Evolutionary conservation across 2,797 vertebrate species (phyloP).

Genomic region (Myotis vivesi): DNA sequence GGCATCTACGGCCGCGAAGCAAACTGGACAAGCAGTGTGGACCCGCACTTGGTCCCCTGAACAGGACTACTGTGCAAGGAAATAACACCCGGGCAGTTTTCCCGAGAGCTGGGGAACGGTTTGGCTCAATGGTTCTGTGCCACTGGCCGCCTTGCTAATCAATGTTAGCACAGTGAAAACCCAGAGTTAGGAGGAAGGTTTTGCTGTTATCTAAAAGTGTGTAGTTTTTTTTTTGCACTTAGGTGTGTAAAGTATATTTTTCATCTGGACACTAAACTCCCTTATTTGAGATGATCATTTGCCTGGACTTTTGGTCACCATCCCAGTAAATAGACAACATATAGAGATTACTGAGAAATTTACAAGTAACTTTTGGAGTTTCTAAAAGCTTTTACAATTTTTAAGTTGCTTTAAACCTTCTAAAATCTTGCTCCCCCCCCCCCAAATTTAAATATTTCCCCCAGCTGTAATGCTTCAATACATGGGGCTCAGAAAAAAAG

Average conservation of each 20-base stretch:
- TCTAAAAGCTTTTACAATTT: neutral
- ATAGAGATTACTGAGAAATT: neutral
- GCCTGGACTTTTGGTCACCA: neutral
- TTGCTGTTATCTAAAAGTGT: neutral
- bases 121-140: neutral
- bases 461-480: neutral
- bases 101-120: neutral
- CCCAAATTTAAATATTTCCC: neutral
- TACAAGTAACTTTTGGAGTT: neutral
- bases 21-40: accelerated
- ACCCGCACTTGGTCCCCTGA: neutral
- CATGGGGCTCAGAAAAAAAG: neutral
- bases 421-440: neutral
- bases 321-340: neutral
- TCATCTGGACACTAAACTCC: neutral
- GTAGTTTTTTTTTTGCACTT: neutral
- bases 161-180: accelerated
- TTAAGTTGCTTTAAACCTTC: neutral
- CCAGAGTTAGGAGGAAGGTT: too few relatives aligned
- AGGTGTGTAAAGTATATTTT: neutral
- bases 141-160: neutral
- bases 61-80: neutral
- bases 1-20: accelerated
- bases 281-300: neutral
- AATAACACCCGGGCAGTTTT: neutral